Evolutionary conservation across 1,140 invertebrate genomes (phyloP), one percentile per base, ranked within the genome.

Genomic region (Dendroctonus valens): DNA sequence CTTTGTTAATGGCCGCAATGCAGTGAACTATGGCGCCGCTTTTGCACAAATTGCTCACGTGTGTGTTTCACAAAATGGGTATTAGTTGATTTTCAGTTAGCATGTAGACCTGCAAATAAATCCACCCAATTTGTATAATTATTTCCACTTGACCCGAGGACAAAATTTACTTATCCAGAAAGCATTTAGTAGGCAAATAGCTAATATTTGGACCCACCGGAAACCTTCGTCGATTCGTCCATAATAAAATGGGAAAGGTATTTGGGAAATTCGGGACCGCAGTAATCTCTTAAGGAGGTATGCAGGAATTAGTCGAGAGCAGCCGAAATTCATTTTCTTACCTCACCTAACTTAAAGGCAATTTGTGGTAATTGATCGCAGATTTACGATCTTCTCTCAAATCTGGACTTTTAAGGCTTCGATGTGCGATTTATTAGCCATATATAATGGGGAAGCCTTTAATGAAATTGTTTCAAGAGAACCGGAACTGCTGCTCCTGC

Each of bases 271-370:
- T 60, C 39, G 50, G 38, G 37, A 51, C 11, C 44, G 44, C 37
- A 41, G 46, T 41, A 60, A 60, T 60, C 46, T 60, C 59, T 49
- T 51, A 60, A 60, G 46, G 48, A 50, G 59, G 59, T 50, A 60
- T 40, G 44, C 48, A n/a, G 40, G 48, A 50, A 60, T 50, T 60
- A 50, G 59, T 60, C 26, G 48, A 49, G 49, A 60, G 49, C 59
- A 39, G 46, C 26, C 11, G 59, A 51, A 51, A 50, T 60, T 60
- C 46, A 60, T 60, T 60, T 60, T 60, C 59, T 60, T 60, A 40
- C 59, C 12, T 60, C 41, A 40, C 26, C 59, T 60, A 60, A 60
- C 48, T 60, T 51, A 40, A 60, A 39, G 26, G 46, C 38, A 60
- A 50, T 60, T 50, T 60, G 48, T 50, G 46, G 59, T 50, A 50